Conservation (phyloP, 2,888 invertebrate genomes). For the Thera obeliscata region DNA sequence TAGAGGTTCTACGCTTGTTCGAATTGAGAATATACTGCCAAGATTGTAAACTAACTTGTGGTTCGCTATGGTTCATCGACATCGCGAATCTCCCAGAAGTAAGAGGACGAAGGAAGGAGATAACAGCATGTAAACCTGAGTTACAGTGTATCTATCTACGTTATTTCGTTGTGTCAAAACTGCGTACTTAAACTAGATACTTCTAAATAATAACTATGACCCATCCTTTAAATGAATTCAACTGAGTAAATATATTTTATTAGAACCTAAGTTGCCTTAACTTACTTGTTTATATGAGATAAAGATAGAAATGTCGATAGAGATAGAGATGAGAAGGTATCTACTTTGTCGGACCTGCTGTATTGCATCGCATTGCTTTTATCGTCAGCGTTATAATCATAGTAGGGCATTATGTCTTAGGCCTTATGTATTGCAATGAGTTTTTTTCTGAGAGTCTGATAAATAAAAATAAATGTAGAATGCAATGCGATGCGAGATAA, state of each 20-base stretch:
- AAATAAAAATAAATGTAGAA: not conserved
- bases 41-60: not conserved
- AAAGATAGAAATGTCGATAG: slow-evolving; percentile 9
- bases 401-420: not conserved
- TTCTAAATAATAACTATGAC: slow-evolving; percentile 10
- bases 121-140: slow-evolving; percentile 5
- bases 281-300: slow-evolving; percentile 39
- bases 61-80: not conserved
- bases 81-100: slow-evolving; percentile 15
- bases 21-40: too few species aligned
- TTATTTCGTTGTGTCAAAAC: slow-evolving; percentile 36
- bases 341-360: not conserved
- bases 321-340: not conserved
- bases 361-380: slow-evolving; percentile 13
- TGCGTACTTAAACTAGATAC: slow-evolving; percentile 23
- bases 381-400: not conserved
- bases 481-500: slow-evolving; percentile 12
- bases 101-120: slow-evolving; percentile 1
- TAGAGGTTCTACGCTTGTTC: too few species aligned
- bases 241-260: slow-evolving; percentile 25
- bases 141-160: slow-evolving; percentile 17
- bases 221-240: slow-evolving; percentile 34
- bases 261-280: slow-evolving; percentile 35
- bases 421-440: not conserved
- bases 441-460: not conserved